phyloP scores from a whole-genome alignment of 2,888 invertebrate species.

The Caenorhabditis sp. region DNA sequence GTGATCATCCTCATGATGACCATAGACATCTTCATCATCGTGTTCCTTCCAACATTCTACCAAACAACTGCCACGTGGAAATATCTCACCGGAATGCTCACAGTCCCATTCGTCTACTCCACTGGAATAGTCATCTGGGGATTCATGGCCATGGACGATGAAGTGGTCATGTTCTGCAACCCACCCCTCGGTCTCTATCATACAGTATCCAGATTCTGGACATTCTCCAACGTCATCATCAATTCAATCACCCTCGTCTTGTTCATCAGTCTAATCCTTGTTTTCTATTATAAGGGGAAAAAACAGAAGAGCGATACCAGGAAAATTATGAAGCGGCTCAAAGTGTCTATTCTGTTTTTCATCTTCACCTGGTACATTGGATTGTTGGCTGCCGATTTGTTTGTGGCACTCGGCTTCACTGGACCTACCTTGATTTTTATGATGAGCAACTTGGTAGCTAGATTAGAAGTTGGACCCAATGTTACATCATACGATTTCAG shows the following conservation, averaged over 20 bases:
- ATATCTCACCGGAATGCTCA: slow-evolving; percentile 37
- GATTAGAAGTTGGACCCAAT: too few species aligned
- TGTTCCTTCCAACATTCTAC: slow-evolving; percentile 47
- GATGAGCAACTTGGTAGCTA: slow-evolving; percentile 52
- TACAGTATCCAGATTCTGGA: slow-evolving; percentile 40
- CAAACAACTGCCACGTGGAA: slow-evolving; percentile 42
- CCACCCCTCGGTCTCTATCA: slow-evolving; percentile 46
- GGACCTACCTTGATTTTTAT: slow-evolving; percentile 46
- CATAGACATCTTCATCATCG: slow-evolving; percentile 54
- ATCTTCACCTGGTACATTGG: slow-evolving; percentile 56
- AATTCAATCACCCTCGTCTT: slow-evolving; percentile 41
- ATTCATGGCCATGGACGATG: slow-evolving; percentile 49
- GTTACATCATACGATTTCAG: slow-evolving; percentile 2
- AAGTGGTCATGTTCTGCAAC: slow-evolving; percentile 51
- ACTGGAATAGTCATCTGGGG: slow-evolving; percentile 36
- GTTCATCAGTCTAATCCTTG: slow-evolving; percentile 34
- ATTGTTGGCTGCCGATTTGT: slow-evolving; percentile 41
- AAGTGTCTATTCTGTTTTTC: slow-evolving; percentile 52
- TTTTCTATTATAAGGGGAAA: slow-evolving; percentile 52
- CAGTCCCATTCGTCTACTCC: slow-evolving; percentile 9
- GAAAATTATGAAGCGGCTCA: slow-evolving; percentile 48
- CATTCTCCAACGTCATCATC: slow-evolving; percentile 45
- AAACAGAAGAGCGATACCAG: slow-evolving; percentile 52
- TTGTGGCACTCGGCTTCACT: slow-evolving; percentile 47
- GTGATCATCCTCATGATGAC: slow-evolving; percentile 61